A percentile compares a stretch with the other conserved stretches of the same genome.
These are phyloP conservation scores for Enoplosus armatus DNA, from an alignment of 2,797 vertebrate species.

Conservation along the genomic window DNA sequence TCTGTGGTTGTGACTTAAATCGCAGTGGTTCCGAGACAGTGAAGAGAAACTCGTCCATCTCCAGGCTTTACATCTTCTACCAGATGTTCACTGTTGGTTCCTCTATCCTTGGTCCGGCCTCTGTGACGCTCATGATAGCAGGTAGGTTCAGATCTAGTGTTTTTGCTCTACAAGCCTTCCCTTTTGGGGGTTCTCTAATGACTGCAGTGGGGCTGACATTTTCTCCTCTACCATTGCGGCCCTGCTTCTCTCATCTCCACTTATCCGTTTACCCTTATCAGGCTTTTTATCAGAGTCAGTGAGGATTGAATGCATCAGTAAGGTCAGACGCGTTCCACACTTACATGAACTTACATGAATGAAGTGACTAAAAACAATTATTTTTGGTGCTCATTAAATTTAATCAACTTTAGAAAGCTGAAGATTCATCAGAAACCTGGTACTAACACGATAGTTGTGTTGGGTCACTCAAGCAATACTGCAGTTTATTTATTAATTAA, in stretches of 20 bases:
- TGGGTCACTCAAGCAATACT: no score
- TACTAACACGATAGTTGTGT: neutral
- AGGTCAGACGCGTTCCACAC: neutral
- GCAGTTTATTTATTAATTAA: no score
- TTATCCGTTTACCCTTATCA: neutral
- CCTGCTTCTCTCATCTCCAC: neutral
- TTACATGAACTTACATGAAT: conserved; percentile 5
- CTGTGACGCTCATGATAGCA: conserved; percentile 89
- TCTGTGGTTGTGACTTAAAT: conserved; percentile 40
- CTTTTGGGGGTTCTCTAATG: neutral
- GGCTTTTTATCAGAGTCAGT: neutral
- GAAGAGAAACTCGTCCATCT: conserved; percentile 87
- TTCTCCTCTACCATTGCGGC: neutral
- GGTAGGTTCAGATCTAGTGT: conserved; percentile 67
- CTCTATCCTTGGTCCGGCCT: conserved; percentile 89
- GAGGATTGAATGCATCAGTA: neutral
- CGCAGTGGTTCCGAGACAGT: conserved; percentile 78
- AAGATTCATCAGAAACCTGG: neutral
- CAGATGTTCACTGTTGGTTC: conserved; percentile 85
- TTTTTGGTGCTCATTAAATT: neutral
- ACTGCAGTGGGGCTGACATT: neutral
- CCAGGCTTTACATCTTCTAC: conserved; percentile 84
- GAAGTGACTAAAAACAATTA: neutral
- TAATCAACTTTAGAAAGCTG: neutral
- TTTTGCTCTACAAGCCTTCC: neutral